Base-by-base conservation (phyloP, 1,140 invertebrate species). In the Penaeus indicus region DNA sequence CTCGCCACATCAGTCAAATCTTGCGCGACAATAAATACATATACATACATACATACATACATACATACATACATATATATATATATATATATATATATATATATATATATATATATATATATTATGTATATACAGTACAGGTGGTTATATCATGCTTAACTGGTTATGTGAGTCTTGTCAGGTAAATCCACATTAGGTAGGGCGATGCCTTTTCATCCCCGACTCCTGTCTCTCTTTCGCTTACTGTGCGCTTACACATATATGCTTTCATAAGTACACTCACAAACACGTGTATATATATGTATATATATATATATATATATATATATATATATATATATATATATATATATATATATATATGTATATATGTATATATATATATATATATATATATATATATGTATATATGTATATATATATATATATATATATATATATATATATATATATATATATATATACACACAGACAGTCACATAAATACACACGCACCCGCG, bases 401-500 rank as follows among this genome's bases (percentile, higher is more conserved):
- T 47, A 47, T 5, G 25, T 27, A 72, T 72, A 25, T 27, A 72
- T 72, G 38, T 27, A 32, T 32, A 2, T 32, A 32, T 69, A 22
- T 69, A 69, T 69, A 22, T 69, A 22, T 69, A 69, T 22, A 69
- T 69, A 22, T 22, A 69, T 69, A 69, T 69, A 22, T 22, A 69
- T 69, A 69, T 69, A 22, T 22, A 69, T 69, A 69, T 69, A 22
- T 22, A 22, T 27, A 72, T 72, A 72, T 72, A 72, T 72, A 72
- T 72, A 72, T 72, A 72, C 25, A 72, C 25, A 72, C 25, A 72
- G 16, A 69, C 5, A 69, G n/a, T 25, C 22, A 72, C 25, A 72
- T 72, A 72, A 32, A 72, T 72, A 72, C 25, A 72, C 25, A 25
- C 8, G 2, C n/a, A n/a, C 22, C 2, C n/a, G n/a, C 8, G n/a